Percentiles rank a stretch among this genome's conserved stretches.
These are phyloP conservation scores for Cerceris rybyensis DNA, from an alignment of 2,888 invertebrate species.

Conservation along the genomic window DNA sequence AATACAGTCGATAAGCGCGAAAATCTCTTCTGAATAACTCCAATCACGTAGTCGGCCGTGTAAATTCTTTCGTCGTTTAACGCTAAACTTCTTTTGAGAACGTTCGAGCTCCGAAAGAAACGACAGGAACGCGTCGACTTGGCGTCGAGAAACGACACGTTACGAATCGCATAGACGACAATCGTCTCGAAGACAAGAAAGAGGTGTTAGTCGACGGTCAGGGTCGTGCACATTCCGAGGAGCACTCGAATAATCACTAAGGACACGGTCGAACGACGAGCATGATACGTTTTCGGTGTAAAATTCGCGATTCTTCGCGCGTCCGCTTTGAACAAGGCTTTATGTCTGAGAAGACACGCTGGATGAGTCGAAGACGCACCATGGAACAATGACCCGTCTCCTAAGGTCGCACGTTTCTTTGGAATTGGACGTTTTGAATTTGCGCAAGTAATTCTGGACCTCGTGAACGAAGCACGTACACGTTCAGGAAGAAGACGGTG, in stretches of 20 bases:
- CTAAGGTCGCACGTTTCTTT: constrained; percentile 25
- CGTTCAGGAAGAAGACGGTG: constrained; percentile 1
- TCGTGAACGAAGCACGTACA: constrained; percentile 24
- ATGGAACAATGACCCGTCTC: constrained; percentile 33
- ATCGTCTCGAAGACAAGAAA: constrained; percentile 43
- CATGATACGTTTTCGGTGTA: constrained; percentile 58
- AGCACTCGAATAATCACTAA: constrained; percentile 40
- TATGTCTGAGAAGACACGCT: constrained; percentile 13
- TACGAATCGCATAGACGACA: constrained; percentile 53
- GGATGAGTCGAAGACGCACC: constrained; percentile 24
- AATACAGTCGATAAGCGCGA: too few species aligned
- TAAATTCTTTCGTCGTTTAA: too few species aligned
- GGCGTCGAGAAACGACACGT: constrained; percentile 14
- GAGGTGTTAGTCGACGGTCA: constrained; percentile 45
- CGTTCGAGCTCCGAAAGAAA: too few species aligned
- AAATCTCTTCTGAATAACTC: too few species aligned
- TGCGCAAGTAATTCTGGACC: constrained; percentile 24
- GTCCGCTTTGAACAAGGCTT: constrained; percentile 39
- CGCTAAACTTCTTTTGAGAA: too few species aligned
- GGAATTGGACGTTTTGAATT: constrained; percentile 19
- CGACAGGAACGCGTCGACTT: constrained; percentile 5
- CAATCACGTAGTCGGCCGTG: too few species aligned
- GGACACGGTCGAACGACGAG: constrained; percentile 18
- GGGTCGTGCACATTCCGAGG: constrained; percentile 38
- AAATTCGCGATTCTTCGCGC: constrained; percentile 60